Percentiles rank a stretch among this genome's conserved stretches.
phyloP scores from a whole-genome alignment of 2,888 invertebrate genomes.

The Dynastes tityus region DNA sequence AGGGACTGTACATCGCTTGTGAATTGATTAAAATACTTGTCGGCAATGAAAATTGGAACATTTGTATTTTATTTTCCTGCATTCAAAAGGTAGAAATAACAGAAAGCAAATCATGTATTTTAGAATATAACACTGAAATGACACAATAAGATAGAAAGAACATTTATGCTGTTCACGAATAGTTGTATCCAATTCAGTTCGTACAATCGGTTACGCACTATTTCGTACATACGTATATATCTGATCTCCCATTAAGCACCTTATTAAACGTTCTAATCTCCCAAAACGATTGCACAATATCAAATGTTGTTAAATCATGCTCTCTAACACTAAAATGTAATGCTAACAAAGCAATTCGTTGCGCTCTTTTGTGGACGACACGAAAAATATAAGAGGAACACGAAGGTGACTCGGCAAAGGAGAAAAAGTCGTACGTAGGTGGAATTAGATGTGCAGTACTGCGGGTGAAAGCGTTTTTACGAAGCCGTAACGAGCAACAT shows the following conservation, averaged over 20 bases:
- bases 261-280: background rate
- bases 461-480: constrained; percentile 5
- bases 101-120: too few relatives aligned
- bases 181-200: background rate
- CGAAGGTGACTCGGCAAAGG: background rate
- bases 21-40: too few relatives aligned
- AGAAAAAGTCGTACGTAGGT: constrained; percentile 18
- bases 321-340: background rate
- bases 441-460: background rate
- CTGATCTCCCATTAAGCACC: background rate
- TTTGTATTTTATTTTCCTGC: too few relatives aligned
- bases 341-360: constrained; percentile 6
- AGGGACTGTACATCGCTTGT: too few relatives aligned
- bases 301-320: background rate
- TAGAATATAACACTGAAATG: too few relatives aligned
- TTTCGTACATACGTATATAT: background rate
- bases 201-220: background rate
- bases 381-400: background rate
- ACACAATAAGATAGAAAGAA: too few relatives aligned
- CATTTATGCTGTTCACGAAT: too few relatives aligned
- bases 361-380: background rate
- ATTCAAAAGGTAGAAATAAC: too few relatives aligned
- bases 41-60: too few relatives aligned
- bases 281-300: background rate
- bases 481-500: constrained; percentile 13